Base-by-base conservation (phyloP, 2,888 invertebrate genomes). In the Drosophila aldrichi region DNA sequence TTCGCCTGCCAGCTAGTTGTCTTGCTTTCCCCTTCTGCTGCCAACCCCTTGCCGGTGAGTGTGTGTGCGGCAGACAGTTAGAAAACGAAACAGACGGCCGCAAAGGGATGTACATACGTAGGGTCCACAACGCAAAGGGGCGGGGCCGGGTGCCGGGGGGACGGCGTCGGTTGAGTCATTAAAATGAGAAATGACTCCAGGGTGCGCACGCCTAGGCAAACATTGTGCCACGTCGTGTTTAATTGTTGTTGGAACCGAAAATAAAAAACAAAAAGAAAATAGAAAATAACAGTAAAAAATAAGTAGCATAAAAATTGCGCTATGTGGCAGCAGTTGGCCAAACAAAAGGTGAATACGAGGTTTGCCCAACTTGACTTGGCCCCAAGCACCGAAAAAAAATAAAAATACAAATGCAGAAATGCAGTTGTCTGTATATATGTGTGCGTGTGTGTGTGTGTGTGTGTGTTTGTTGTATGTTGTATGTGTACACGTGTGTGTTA, bases 161-260 rank as follows among this genome's bases (percentile, higher is more conserved):
- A 67, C 65, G 69, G 88, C 83, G 84, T 74, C 74, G 74, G 89
- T 84, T 84, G 89, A 84, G 84, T 84, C 84, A 84, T 84, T 84
- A 84, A 84, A 84, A 84, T 84, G 84, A 89, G 72, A 87, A 84
- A 89, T 87, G 85, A 82, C 89, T 84, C 65, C 70, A 61, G 84
- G 84, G 79, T 68, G 46, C 58, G 58, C 57, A 57, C 77, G 82
- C 85, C 80, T 76, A 71, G 68, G 67, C 77, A 76, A 85, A 87
- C 71, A 84, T 69, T 71, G 66, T 70, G 79, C 79, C 79, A 78
- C 82, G 72, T 71, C 70, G 73, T 71, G 79, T 81, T 87, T 84
- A 87, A 84, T 84, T 84, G 83, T 79, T 70, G 80, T 75, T 79
- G 80, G 66, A 79, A 79, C 84, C 46, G 20, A 46, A 58, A 58